Conservation (phyloP, 2,113 vertebrate genomes). For the Tragelaphus buxtoni region DNA sequence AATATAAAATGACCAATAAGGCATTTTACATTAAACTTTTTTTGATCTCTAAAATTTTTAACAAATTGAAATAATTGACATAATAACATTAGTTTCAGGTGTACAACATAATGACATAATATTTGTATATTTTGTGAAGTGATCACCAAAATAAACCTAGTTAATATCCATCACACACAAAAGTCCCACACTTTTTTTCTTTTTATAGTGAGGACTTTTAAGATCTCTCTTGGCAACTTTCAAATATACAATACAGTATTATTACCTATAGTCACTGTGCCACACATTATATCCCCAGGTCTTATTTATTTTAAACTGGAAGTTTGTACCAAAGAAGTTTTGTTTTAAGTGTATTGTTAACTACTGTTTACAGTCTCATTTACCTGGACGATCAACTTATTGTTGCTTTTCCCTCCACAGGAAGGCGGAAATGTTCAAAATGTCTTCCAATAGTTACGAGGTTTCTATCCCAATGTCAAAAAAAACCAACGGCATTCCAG, state of each 20-base stretch:
- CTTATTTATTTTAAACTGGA: neutral
- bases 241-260: neutral
- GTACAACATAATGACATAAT: neutral
- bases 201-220: neutral
- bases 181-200: neutral
- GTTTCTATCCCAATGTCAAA: constrained; percentile 67
- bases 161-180: neutral
- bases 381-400: neutral
- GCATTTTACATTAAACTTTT: neutral
- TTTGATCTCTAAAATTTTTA: neutral
- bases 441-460: constrained; percentile 33
- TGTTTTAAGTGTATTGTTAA: neutral
- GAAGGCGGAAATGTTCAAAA: neutral
- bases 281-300: neutral
- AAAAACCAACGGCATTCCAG: constrained; percentile 38
- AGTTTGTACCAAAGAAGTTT: neutral
- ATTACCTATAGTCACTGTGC: neutral
- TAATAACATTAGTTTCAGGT: neutral
- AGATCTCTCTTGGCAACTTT: neutral
- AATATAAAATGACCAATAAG: neutral
- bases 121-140: neutral
- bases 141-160: neutral
- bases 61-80: neutral
- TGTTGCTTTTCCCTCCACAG: constrained; percentile 45
- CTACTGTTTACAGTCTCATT: neutral